These are phyloP conservation scores for Hylyphantes graminicola DNA, from an alignment of 1,140 invertebrate genomes.

Conservation along the genomic window DNA sequence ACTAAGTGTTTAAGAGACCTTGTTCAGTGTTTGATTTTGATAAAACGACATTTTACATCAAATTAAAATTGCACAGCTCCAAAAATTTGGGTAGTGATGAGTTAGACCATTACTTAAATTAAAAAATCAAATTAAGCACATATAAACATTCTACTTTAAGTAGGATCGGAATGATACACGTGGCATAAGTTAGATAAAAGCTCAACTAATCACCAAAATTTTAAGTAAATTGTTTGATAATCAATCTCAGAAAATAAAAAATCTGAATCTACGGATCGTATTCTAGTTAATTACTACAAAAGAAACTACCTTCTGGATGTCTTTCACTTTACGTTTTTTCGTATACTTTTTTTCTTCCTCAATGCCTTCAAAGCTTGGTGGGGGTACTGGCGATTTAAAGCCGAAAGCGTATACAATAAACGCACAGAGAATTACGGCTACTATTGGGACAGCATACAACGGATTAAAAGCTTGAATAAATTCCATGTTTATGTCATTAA, in stretches of 20 bases:
- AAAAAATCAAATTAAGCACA: too few species aligned
- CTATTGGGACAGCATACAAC: constrained; percentile 67
- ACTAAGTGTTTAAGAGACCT: too few species aligned
- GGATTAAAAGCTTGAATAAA: constrained; percentile 66
- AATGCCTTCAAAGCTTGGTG: constrained; percentile 68
- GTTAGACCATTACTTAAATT: too few species aligned
- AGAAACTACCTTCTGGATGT: constrained; percentile 47
- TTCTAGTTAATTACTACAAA: neutral
- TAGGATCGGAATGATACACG: neutral
- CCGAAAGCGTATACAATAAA: constrained; percentile 69
- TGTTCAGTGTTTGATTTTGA: too few species aligned
- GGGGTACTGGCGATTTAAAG: constrained; percentile 68
- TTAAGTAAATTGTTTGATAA: neutral
- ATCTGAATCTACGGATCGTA: neutral
- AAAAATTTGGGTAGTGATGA: too few species aligned
- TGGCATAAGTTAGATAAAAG: constrained; percentile 6
- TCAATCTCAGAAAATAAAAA: neutral
- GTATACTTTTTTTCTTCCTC: constrained; percentile 65
- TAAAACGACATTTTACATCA: too few species aligned
- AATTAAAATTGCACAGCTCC: too few species aligned
- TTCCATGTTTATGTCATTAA: constrained; percentile 41
- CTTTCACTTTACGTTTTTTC: constrained; percentile 61
- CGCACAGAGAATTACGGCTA: constrained; percentile 68
- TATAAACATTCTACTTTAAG: too few species aligned
- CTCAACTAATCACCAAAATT: neutral